Evolutionary conservation across 2,797 vertebrate species (phyloP).

Genomic region (Esox lucius): DNA sequence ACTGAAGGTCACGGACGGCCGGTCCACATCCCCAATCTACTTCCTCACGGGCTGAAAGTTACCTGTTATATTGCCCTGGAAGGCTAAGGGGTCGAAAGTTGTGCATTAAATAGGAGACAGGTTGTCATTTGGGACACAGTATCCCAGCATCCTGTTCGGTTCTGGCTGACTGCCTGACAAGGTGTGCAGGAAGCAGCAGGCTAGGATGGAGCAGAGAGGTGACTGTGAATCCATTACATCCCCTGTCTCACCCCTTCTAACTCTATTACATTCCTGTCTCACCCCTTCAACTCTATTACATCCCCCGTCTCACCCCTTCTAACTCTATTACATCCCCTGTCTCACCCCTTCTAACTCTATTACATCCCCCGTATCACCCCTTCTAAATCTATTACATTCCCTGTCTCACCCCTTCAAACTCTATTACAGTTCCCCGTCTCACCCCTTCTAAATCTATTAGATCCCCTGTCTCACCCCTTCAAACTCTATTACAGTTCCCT

Average conservation of each 20-base stretch:
- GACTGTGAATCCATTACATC: slow-evolving; percentile 70
- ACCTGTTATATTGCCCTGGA: no score
- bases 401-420: no score
- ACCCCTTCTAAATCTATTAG: no score
- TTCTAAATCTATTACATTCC: slow-evolving; percentile 67
- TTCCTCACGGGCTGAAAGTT: no score
- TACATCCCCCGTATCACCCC: background rate
- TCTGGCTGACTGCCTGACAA: slow-evolving; percentile 70
- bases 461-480: no score
- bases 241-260: slow-evolving; percentile 43
- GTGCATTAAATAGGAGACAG: no score
- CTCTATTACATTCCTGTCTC: slow-evolving; percentile 16
- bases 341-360: background rate
- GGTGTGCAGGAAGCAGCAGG: slow-evolving; percentile 76
- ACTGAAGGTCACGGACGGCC: slow-evolving; percentile 78
- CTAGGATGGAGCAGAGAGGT: slow-evolving; percentile 75
- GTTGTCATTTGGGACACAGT: no score
- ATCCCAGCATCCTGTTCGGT: slow-evolving; percentile 38
- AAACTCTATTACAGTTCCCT: no score
- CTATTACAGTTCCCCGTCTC: no score
- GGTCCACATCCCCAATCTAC: no score
- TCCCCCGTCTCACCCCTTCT: background rate
- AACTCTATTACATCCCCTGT: slow-evolving; percentile 21
- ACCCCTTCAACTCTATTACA: no score
- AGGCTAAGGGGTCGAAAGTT: slow-evolving; percentile 27